Conservation (phyloP, 2,113 vertebrate species). For the Oncorhynchus mykiss region DNA sequence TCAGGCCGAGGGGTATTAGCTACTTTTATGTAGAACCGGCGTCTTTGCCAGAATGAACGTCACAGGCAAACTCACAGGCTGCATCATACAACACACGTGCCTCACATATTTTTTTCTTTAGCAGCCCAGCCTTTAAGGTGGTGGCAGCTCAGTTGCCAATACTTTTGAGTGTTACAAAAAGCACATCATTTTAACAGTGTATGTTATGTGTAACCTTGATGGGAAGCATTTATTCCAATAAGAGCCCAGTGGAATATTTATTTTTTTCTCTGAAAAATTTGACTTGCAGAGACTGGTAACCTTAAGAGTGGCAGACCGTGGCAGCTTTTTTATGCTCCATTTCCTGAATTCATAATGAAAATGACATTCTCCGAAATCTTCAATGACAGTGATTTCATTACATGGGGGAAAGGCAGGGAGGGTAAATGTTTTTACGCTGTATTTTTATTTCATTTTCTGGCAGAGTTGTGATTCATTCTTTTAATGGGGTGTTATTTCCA, state of each 20-base stretch:
- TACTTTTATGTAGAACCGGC: no score
- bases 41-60: no score
- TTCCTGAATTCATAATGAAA: background rate
- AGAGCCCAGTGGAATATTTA: constrained; percentile 10
- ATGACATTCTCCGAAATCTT: background rate
- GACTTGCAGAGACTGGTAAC: constrained; percentile 14
- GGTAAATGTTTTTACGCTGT: background rate
- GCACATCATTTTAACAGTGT: background rate
- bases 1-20: no score
- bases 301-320: constrained; percentile 4
- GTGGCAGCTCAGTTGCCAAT: no score
- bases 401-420: background rate
- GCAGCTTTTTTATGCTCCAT: constrained; percentile 17
- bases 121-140: no score
- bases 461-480: constrained; percentile 35
- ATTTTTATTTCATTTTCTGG: background rate
- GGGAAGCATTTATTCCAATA: constrained; percentile 48
- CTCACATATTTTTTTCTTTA: no score
- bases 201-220: constrained; percentile 57
- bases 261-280: background rate
- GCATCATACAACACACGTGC: no score
- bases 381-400: background rate
- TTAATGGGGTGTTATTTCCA: constrained; percentile 50
- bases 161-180: no score
- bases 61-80: no score